Conservation (phyloP, 2,797 vertebrate genomes). For the Cyprinella venusta region DNA sequence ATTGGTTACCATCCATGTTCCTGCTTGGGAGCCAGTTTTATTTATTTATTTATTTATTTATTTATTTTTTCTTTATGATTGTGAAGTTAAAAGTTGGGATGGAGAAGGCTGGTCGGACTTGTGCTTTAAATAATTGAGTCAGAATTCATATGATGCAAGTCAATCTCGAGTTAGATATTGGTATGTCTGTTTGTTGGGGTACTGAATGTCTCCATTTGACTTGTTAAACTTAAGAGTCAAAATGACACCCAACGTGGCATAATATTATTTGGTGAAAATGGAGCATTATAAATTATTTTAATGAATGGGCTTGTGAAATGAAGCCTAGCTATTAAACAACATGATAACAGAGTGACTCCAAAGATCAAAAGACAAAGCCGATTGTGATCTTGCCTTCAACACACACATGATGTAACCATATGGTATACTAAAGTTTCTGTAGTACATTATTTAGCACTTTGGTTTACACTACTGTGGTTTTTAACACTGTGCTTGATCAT, state of each 20-base stretch:
- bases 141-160: constrained; percentile 2
- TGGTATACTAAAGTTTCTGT: not conserved
- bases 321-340: constrained; percentile 4
- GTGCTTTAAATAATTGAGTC: not conserved
- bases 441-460: constrained; percentile 27
- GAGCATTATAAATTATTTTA: not conserved
- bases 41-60: not conserved
- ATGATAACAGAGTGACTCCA: constrained; percentile 27
- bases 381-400: constrained; percentile 16
- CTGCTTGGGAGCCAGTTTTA: constrained; percentile 13
- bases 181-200: not conserved
- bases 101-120: not conserved
- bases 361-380: constrained; percentile 8
- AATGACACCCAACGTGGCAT: not conserved
- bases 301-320: not conserved
- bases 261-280: not conserved
- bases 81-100: not conserved
- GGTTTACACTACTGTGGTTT: not conserved
- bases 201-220: not conserved
- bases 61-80: not conserved
- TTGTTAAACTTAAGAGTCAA: not conserved
- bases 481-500: not conserved
- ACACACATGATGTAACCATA: not conserved
- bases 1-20: constrained; percentile 5
- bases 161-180: not conserved